Percentiles rank a stretch among this genome's conserved stretches.
Conservation (phyloP, 1,140 invertebrate genomes). For the Subanguina moxae region DNA sequence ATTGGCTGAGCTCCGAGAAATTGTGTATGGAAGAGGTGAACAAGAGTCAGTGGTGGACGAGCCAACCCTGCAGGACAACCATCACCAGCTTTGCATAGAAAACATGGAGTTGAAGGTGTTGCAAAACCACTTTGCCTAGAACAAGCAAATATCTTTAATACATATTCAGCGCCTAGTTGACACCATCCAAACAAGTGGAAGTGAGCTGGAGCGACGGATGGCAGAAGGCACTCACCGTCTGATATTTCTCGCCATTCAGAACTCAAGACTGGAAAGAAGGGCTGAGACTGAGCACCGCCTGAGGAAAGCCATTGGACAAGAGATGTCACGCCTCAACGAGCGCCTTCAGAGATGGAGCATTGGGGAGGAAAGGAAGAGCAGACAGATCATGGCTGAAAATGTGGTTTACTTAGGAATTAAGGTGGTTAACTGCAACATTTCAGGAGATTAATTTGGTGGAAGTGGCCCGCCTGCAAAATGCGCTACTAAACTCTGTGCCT, state of each 20-base stretch:
- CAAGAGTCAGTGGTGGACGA: neutral
- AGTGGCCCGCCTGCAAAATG: constrained; percentile 39
- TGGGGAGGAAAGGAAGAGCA: constrained; percentile 17
- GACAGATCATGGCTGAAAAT: constrained; percentile 4
- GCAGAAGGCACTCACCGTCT: constrained; percentile 44
- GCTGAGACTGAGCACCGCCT: constrained; percentile 18
- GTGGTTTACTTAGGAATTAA: neutral
- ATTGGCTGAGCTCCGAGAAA: constrained; percentile 31
- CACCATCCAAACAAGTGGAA: constrained; percentile 23
- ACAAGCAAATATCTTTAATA: no score
- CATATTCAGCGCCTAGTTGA: constrained; percentile 29
- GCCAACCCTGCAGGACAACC: neutral
- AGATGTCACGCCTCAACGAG: constrained; percentile 3
- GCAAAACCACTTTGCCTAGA: neutral
- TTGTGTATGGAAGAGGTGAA: neutral
- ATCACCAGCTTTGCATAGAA: constrained; percentile 30
- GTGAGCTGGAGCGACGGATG: constrained; percentile 44
- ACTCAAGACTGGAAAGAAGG: constrained; percentile 28
- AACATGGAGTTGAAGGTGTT: constrained; percentile 30
- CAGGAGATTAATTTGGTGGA: constrained; percentile 41
- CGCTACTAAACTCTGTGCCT: constrained; percentile 47
- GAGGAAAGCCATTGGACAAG: constrained; percentile 24
- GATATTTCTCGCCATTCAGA: constrained; percentile 37
- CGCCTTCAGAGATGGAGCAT: constrained; percentile 10
- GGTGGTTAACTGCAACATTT: constrained; percentile 2